Percentiles rank a stretch among this genome's conserved stretches.
Conservation (phyloP, 2,888 invertebrate genomes). For the Brachyptera risi region DNA sequence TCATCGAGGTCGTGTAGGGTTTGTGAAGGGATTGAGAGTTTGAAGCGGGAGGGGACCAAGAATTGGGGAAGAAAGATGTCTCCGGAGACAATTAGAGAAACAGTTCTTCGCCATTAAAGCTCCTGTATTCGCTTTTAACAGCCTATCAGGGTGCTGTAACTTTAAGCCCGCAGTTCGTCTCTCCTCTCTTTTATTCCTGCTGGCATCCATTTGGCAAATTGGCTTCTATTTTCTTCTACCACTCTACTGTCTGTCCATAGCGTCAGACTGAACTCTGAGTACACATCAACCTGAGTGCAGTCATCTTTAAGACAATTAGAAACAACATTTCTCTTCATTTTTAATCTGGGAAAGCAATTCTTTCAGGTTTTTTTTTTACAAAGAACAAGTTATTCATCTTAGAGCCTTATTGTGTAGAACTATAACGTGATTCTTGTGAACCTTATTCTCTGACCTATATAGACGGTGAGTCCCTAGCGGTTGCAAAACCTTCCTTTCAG, state of each 20-base stretch:
- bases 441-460: no score
- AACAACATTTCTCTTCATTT: conserved; percentile 3
- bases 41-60: no score
- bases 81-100: conserved; percentile 16
- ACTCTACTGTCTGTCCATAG: not conserved
- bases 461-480: no score
- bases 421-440: no score
- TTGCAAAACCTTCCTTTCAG: no score
- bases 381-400: no score
- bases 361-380: no score
- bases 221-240: conserved; percentile 11
- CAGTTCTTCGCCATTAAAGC: conserved; percentile 10
- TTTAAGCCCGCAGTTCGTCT: not conserved
- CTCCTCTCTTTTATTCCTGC: not conserved
- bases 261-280: not conserved
- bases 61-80: not conserved
- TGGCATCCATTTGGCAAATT: conserved; percentile 18
- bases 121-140: no score
- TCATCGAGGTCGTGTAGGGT: no score
- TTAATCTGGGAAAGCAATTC: conserved; percentile 3
- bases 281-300: conserved; percentile 11
- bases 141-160: not conserved
- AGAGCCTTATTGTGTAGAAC: no score
- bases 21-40: no score
- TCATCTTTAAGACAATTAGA: not conserved